Percentiles rank a stretch among this genome's conserved stretches.
phyloP scores from a whole-genome alignment of 2,113 vertebrate species.

The Pontoporia blainvillei region DNA sequence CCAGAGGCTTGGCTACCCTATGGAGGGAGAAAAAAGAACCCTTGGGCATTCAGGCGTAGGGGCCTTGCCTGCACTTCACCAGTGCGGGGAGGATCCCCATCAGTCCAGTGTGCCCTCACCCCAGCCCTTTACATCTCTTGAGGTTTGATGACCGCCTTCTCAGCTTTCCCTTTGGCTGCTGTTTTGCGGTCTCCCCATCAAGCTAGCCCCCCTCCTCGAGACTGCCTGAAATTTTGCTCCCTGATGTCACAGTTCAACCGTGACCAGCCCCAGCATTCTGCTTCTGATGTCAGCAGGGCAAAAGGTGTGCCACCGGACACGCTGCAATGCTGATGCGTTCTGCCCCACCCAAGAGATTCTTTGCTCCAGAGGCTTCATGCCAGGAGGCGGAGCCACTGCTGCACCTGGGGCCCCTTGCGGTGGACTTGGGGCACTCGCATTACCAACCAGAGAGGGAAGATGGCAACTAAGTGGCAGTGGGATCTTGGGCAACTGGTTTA shows the following conservation, averaged over 20 bases:
- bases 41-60: neutral
- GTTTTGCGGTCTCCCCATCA: neutral
- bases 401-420: neutral
- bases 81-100: neutral
- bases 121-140: neutral
- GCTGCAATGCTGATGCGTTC: neutral
- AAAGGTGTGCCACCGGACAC: conserved; percentile 43
- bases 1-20: neutral
- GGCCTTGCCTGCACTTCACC: neutral
- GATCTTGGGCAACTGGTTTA: neutral
- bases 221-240: neutral
- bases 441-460: neutral
- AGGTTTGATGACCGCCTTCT: neutral
- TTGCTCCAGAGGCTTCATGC: neutral
- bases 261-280: neutral
- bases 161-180: conserved; percentile 27
- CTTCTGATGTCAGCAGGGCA: conserved; percentile 56
- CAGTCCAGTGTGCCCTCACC: neutral
- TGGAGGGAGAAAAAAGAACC: neutral
- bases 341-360: neutral
- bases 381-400: neutral
- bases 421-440: neutral
- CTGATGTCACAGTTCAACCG: conserved; percentile 63
- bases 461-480: neutral
- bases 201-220: neutral